Percentiles rank a stretch among this genome's conserved stretches.
These are phyloP conservation scores for silkworm (Bombyx mori) DNA, from an alignment of 1,140 invertebrate genomes.

Conservation along the genomic window DNA sequence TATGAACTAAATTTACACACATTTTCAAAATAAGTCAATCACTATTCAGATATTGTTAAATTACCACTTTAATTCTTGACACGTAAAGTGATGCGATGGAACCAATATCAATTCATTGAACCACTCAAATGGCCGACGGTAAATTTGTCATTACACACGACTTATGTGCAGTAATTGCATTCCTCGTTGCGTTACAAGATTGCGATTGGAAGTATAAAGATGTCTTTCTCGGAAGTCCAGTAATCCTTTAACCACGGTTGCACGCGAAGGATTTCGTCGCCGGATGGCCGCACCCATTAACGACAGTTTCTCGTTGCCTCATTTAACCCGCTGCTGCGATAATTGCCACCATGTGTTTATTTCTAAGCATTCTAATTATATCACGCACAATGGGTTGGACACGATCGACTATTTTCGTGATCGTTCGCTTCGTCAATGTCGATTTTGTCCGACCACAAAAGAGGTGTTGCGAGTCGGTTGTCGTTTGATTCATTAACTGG, in stretches of 20 bases:
- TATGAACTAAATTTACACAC: too few species aligned
- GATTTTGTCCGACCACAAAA: constrained; percentile 58
- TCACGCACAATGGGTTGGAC: constrained; percentile 67
- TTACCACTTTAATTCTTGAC: too few species aligned
- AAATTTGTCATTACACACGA: too few species aligned
- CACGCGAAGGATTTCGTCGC: constrained; percentile 28
- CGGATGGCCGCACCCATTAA: constrained; percentile 57
- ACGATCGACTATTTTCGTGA: constrained; percentile 63
- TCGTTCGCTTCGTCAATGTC: constrained; percentile 61
- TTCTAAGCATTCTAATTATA: constrained; percentile 66
- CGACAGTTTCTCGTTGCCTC: constrained; percentile 61
- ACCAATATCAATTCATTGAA: constrained; percentile 6
- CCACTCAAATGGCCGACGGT: constrained; percentile 1
- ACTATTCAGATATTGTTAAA: too few species aligned
- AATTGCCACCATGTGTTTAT: constrained; percentile 71
- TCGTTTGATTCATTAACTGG: constrained; percentile 64
- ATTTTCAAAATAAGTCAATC: too few species aligned
- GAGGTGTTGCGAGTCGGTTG: constrained; percentile 60
- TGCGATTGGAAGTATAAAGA: constrained; percentile 24
- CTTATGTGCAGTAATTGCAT: too few species aligned
- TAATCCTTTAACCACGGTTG: constrained; percentile 29
- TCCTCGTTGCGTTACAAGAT: constrained; percentile 1
- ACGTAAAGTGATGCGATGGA: too few species aligned
- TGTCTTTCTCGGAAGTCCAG: constrained; percentile 32
- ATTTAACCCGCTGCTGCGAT: constrained; percentile 67